phyloP scores from a whole-genome alignment of 2,888 invertebrate genomes.

The Paralinhomoeus sp. region DNA sequence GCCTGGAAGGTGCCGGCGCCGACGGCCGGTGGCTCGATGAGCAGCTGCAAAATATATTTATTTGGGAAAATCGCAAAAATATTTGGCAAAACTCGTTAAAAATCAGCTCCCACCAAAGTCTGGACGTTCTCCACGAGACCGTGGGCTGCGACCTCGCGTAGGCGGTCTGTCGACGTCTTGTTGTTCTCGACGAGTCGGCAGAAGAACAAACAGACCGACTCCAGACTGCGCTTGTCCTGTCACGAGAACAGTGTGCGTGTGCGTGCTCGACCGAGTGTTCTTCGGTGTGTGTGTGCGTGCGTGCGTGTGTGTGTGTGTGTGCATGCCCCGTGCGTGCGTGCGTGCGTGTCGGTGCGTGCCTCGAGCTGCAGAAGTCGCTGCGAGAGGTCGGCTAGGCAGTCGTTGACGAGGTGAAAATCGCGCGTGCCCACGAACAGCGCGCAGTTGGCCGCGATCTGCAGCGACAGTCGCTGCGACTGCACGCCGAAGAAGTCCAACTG shows the following conservation, averaged over 20 bases:
- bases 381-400: not conserved
- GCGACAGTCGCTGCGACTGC: slow-evolving; percentile 80
- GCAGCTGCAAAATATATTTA: slow-evolving; percentile 38
- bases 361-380: slow-evolving; percentile 2
- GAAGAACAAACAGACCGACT: slow-evolving; percentile 85
- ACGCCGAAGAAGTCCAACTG: slow-evolving; percentile 97
- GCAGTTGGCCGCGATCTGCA: slow-evolving; percentile 90
- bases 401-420: slow-evolving; percentile 41
- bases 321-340: too few species aligned
- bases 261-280: too few species aligned
- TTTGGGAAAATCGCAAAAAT: slow-evolving; percentile 6
- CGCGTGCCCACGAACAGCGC: slow-evolving; percentile 43
- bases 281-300: too few species aligned
- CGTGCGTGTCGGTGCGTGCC: too few species aligned
- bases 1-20: slow-evolving; percentile 85
- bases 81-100: not conserved
- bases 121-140: slow-evolving; percentile 75
- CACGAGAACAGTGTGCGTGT: too few species aligned
- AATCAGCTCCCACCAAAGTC: slow-evolving; percentile 27
- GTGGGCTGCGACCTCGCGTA: slow-evolving; percentile 78
- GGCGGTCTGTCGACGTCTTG: slow-evolving; percentile 61
- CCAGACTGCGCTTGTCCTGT: slow-evolving; percentile 91
- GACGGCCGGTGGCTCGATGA: slow-evolving; percentile 78
- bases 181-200: slow-evolving; percentile 86
- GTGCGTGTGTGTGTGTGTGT: too few species aligned